Evolutionary conservation across 1,140 invertebrate species (phyloP).

Genomic region (Belonocnema kinseyi): DNA sequence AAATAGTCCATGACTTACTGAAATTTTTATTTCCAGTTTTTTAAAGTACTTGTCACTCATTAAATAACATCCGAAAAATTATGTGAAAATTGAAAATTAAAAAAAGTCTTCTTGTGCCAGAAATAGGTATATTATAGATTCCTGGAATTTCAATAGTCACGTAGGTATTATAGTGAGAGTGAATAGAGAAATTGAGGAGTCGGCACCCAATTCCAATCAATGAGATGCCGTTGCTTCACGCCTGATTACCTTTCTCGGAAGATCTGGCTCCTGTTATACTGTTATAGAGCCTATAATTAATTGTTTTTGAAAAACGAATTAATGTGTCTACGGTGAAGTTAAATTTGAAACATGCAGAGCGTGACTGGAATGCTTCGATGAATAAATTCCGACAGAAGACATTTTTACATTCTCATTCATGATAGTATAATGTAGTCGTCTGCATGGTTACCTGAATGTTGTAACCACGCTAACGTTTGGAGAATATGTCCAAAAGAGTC

Average conservation of each 20-base stretch:
- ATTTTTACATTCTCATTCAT: too few relatives aligned
- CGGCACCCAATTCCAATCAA: not conserved
- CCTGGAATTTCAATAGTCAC: not conserved
- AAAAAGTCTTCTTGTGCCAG: not conserved
- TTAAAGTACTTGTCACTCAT: too few relatives aligned
- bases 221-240: slow-evolving; percentile 7
- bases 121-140: not conserved
- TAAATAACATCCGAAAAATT: too few relatives aligned
- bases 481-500: too few relatives aligned
- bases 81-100: not conserved
- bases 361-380: not conserved
- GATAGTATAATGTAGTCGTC: too few relatives aligned
- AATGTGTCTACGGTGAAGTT: not conserved
- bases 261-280: too few relatives aligned
- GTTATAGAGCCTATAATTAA: not conserved
- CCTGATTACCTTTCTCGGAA: not conserved
- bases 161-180: not conserved
- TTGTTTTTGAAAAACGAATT: not conserved
- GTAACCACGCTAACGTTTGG: too few relatives aligned
- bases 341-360: slow-evolving; percentile 1
- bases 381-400: slow-evolving; percentile 9
- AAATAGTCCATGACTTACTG: too few relatives aligned
- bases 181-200: slow-evolving; percentile 2
- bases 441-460: too few relatives aligned
- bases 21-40: too few relatives aligned